Conservation (phyloP, 2,113 vertebrate genomes). For the Proteles cristata region DNA sequence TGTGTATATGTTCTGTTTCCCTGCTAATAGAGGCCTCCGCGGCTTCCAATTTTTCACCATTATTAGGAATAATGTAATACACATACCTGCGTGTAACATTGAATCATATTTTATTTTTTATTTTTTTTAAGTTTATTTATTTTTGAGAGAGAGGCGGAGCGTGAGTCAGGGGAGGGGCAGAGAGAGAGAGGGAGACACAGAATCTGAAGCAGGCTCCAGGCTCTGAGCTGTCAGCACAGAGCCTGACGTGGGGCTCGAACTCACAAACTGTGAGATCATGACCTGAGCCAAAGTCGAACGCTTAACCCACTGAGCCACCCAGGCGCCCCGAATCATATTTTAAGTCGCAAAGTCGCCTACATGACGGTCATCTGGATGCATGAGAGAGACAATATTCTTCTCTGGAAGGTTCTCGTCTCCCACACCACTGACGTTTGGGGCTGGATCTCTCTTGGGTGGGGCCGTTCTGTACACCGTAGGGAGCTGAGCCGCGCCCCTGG, state of each 20-base stretch:
- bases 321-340: neutral
- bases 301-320: too few relatives aligned
- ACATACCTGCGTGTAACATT: neutral
- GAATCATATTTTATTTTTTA: neutral
- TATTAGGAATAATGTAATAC: neutral
- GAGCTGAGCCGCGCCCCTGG: neutral
- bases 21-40: neutral
- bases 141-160: too few relatives aligned
- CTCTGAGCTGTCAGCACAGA: too few relatives aligned
- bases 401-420: fast-evolving
- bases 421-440: neutral
- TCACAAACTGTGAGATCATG: too few relatives aligned
- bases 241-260: too few relatives aligned
- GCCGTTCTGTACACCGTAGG: fast-evolving
- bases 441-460: neutral
- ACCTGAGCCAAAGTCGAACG: too few relatives aligned
- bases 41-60: neutral
- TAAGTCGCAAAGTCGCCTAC: neutral
- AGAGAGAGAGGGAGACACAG: too few relatives aligned
- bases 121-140: too few relatives aligned
- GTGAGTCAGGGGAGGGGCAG: too few relatives aligned
- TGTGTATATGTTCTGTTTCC: neutral
- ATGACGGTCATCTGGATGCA: neutral
- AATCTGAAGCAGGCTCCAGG: too few relatives aligned
- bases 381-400: neutral